A percentile compares a stretch with the other conserved stretches of the same genome.
Conservation (phyloP, 2,888 invertebrate species). For the Nemoura dubitans region DNA sequence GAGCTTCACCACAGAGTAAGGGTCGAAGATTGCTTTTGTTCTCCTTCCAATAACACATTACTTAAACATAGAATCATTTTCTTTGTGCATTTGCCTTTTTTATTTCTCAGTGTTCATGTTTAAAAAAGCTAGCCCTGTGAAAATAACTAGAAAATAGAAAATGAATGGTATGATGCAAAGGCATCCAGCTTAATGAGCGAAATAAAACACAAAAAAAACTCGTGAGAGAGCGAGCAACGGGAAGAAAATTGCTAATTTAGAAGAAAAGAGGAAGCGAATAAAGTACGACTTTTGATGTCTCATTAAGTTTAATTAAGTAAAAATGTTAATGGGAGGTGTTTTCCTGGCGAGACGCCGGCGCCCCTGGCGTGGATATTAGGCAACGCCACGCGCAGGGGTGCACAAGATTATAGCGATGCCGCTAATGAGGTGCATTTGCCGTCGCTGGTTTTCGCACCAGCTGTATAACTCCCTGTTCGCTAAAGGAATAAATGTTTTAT, state of each 20-base stretch:
- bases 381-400: not conserved
- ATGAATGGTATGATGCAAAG: not conserved
- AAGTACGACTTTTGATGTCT: not conserved
- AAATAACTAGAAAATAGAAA: not conserved
- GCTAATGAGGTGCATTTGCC: too few species aligned
- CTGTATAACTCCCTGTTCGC: too few species aligned
- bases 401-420: too few species aligned
- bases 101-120: too few species aligned
- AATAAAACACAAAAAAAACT: not conserved
- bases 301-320: constrained; percentile 12
- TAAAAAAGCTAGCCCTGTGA: not conserved
- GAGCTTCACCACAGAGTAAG: too few species aligned
- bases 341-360: not conserved
- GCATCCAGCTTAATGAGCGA: not conserved
- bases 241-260: not conserved
- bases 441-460: too few species aligned
- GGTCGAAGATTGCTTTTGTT: too few species aligned
- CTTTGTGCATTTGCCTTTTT: too few species aligned
- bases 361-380: not conserved
- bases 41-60: too few species aligned
- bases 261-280: not conserved
- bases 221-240: not conserved
- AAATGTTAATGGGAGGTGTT: constrained; percentile 12
- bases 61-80: too few species aligned
- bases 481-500: too few species aligned